These are phyloP conservation scores for Falco biarmicus DNA, from an alignment of 2,797 vertebrate species.

Conservation along the genomic window DNA sequence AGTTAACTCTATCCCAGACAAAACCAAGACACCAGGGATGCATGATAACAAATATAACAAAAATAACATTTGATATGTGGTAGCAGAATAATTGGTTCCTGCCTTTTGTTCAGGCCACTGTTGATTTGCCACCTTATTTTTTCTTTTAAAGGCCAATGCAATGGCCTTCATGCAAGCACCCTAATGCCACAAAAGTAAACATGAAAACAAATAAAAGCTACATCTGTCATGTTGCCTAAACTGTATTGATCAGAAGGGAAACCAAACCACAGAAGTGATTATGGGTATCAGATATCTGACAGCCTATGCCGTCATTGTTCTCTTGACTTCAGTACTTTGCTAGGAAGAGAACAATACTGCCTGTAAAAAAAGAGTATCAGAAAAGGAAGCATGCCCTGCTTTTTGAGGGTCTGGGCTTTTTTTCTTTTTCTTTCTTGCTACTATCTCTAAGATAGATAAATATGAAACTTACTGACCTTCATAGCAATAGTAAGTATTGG, in stretches of 20 bases:
- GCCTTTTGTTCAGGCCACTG: background rate
- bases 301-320: background rate
- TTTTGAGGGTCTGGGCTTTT: background rate
- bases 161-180: background rate
- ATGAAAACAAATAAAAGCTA: conserved; percentile 7
- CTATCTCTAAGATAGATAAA: background rate
- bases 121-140: background rate
- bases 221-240: background rate
- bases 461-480: background rate
- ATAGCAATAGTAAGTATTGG: background rate
- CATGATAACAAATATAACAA: background rate
- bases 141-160: background rate
- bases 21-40: background rate
- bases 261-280: background rate
- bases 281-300: background rate
- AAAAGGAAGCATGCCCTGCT: background rate
- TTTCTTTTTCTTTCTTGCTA: background rate
- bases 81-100: background rate
- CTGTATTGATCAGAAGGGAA: background rate
- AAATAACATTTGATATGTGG: background rate
- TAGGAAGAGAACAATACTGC: background rate
- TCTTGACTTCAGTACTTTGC: background rate
- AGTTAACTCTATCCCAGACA: no score
- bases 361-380: background rate
- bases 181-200: background rate